Evolutionary conservation across 1,140 invertebrate genomes (phyloP), one percentile per base, ranked within the genome.

Genomic region (Leguminivora glycinivorella): DNA sequence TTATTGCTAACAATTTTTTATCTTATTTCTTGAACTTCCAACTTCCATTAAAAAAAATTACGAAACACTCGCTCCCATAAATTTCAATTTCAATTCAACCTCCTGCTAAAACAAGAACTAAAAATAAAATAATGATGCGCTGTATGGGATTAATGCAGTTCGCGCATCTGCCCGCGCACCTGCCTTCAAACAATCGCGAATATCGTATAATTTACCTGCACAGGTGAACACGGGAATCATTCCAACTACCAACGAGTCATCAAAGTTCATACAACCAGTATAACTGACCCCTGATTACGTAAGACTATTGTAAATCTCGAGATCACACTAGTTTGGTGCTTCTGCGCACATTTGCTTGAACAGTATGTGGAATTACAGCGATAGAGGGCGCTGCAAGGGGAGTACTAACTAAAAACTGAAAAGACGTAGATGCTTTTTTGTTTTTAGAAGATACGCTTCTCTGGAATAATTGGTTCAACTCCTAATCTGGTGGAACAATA

Each of bases 161-260:
- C 47, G 47, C 47, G 47, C 47, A 52, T 52, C 47, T 52, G 47
- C 47, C 6, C 47, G 47, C 47, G 47, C 47, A 52, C 47, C 47
- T 52, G 47, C 47, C 47, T 4, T 52, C 47, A 52, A 22, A 52
- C 47, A 52, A 52, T 52, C 47, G 47, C 47, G 47, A 52, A 52
- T 43, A 43, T 52, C 47, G 47, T 52, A 52, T 52, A 52, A 52
- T 52, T 52, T 22, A 52, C 47, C 34, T 47, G 19, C 22, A 52
- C 47, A 52, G 47, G 47, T 52, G 47, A 52, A 52, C 47, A 22
- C 19, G 7, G 19, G 19, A 2, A 1, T 6, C 10, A 9, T 52
- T 52, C 17, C 47, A 10, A 52, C 47, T n/a, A 4, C 12, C 5
- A n/a, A 22, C 19, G n/a, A 17, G 5, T 10, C 7, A 2, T 52